phyloP scores from a whole-genome alignment of 2,888 invertebrate species.

The Scrobipalpa atriplicella region DNA sequence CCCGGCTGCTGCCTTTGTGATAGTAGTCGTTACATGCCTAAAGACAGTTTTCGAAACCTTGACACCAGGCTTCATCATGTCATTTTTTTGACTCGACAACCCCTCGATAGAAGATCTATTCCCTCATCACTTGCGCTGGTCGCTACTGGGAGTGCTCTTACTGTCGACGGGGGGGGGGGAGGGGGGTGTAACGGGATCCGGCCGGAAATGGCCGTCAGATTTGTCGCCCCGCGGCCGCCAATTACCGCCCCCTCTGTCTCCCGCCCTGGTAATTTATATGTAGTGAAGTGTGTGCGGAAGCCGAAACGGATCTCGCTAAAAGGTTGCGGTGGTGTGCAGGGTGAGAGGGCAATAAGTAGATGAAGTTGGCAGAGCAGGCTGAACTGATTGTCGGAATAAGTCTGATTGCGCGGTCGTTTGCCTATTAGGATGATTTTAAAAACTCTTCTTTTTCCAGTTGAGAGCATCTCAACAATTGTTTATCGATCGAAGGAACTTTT shows the following conservation, averaged over 20 bases:
- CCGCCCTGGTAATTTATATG: constrained; percentile 52
- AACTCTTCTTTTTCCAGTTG: no score
- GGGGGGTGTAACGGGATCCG: constrained; percentile 51
- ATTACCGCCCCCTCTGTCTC: constrained; percentile 55
- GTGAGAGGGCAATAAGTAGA: background rate
- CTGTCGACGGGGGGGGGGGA: constrained; percentile 8
- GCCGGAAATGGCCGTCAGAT: constrained; percentile 69
- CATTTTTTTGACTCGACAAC: no score
- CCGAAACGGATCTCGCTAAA: constrained; percentile 18
- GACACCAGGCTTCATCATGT: no score
- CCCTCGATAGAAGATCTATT: background rate
- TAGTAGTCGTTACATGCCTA: no score
- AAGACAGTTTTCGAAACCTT: no score
- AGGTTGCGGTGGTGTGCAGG: background rate
- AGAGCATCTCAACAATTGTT: no score
- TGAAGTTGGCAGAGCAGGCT: no score
- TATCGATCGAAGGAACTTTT: no score
- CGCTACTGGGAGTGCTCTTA: constrained; percentile 12
- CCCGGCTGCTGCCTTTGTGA: no score
- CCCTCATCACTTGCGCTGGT: constrained; percentile 22
- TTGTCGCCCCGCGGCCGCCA: constrained; percentile 68
- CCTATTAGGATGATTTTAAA: no score
- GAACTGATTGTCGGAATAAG: no score
- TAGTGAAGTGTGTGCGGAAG: constrained; percentile 21
- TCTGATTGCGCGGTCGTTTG: no score